These are phyloP conservation scores for Tetropium fuscum DNA, from an alignment of 2,888 invertebrate species.

Conservation along the genomic window DNA sequence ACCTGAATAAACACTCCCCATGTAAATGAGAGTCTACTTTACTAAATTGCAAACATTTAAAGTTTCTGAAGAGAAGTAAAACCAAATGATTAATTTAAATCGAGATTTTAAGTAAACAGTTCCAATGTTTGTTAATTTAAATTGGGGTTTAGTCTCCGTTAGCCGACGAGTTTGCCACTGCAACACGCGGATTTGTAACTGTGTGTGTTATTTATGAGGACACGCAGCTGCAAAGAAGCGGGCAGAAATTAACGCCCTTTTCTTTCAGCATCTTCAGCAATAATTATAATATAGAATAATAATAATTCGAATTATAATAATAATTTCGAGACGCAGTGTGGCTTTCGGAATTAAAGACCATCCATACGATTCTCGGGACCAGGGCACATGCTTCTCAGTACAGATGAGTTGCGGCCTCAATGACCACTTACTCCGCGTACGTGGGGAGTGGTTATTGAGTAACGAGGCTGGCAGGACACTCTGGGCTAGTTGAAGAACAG, in stretches of 20 bases:
- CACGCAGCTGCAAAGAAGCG: not conserved
- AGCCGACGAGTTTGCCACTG: not conserved
- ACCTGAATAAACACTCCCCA: slow-evolving; percentile 25
- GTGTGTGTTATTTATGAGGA: not conserved
- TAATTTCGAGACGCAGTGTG: no score
- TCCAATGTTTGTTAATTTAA: slow-evolving; percentile 7
- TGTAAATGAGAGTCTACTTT: slow-evolving; percentile 27
- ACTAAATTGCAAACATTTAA: slow-evolving; percentile 27
- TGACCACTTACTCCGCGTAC: no score
- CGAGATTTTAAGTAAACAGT: slow-evolving; percentile 19
- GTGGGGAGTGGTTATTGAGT: no score
- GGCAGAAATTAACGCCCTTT: not conserved
- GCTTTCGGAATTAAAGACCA: no score
- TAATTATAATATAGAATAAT: no score
- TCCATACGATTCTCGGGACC: no score
- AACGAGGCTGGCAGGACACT: no score
- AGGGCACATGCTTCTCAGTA: no score
- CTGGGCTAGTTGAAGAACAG: no score
- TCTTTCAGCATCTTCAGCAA: no score
- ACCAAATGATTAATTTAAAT: slow-evolving; percentile 28
- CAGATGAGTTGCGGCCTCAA: no score
- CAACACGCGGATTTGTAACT: not conserved
- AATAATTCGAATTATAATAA: no score
- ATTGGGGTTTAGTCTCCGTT: slow-evolving; percentile 7
- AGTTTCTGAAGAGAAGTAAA: slow-evolving; percentile 24